Conservation (phyloP, 2,797 vertebrate species). For the Pipistrellus pipistrellus region DNA sequence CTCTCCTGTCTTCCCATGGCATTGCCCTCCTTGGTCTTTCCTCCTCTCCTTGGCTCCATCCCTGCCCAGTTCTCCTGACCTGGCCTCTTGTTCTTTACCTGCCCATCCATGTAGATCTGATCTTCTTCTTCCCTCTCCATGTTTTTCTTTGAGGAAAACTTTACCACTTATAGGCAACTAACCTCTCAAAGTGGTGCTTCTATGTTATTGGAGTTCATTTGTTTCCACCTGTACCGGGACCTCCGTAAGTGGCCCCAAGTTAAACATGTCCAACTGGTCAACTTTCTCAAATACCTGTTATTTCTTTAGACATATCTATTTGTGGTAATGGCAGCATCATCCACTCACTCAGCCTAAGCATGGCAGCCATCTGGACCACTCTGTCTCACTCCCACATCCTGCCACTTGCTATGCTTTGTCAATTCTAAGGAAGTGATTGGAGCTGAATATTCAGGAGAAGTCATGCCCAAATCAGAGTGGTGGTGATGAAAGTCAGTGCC, state of each 20-base stretch:
- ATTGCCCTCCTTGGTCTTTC: neutral
- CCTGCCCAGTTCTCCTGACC: neutral
- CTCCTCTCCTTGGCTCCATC: neutral
- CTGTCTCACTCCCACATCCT: neutral
- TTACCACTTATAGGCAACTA: neutral
- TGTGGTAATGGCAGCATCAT: neutral
- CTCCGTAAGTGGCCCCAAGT: neutral
- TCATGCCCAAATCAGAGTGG: neutral
- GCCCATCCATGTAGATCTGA: neutral
- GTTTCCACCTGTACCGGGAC: neutral
- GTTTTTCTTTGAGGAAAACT: neutral
- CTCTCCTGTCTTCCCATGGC: neutral
- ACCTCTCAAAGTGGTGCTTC: neutral
- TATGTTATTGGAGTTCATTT: neutral
- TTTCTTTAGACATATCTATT: neutral
- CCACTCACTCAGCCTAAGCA: neutral
- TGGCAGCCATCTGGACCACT: accelerated
- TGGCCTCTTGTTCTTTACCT: neutral
- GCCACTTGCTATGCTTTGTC: neutral
- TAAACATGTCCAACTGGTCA: neutral
- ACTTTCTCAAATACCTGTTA: neutral
- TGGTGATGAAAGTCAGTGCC: neutral
- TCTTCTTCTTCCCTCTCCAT: neutral
- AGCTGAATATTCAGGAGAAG: neutral
- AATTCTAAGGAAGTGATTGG: too few species aligned